A percentile compares a stretch with the other conserved stretches of the same genome.
These are phyloP conservation scores for Lasioglossum villosulum DNA, from an alignment of 2,888 invertebrate species.

Conservation along the genomic window DNA sequence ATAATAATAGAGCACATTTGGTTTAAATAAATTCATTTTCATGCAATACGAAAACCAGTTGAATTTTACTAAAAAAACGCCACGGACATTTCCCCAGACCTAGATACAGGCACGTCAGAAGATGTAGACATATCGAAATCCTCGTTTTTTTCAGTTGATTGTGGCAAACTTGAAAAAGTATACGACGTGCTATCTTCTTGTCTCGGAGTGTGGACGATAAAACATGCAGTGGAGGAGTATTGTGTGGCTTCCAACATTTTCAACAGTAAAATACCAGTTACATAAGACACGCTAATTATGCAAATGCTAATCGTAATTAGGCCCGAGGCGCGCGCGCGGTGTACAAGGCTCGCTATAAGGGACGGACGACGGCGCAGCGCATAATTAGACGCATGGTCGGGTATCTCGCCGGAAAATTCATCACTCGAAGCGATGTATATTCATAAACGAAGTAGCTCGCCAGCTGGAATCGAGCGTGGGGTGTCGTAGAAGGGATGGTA, in stretches of 20 bases:
- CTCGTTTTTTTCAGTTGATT: too few species aligned
- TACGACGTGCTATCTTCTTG: background rate
- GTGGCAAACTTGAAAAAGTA: too few species aligned
- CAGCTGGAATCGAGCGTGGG: constrained; percentile 29
- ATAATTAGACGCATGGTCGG: constrained; percentile 40
- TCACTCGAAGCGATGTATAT: constrained; percentile 39
- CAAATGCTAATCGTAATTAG: constrained; percentile 43
- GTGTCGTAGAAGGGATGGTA: background rate
- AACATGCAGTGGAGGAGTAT: background rate
- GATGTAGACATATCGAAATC: too few species aligned
- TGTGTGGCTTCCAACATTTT: background rate
- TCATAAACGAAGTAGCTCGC: constrained; percentile 42
- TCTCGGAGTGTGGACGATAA: background rate
- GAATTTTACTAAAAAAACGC: too few species aligned
- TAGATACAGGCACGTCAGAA: too few species aligned
- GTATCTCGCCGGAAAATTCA: constrained; percentile 26
- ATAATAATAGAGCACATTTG: too few species aligned
- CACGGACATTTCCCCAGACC: too few species aligned
- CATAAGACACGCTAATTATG: constrained; percentile 29
- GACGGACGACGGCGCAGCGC: background rate
- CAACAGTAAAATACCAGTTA: background rate
- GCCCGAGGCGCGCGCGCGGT: background rate
- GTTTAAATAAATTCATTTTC: too few species aligned
- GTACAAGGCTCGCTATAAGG: constrained; percentile 3
- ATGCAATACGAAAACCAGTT: too few species aligned